phyloP scores from a whole-genome alignment of 2,113 vertebrate species.

The Leucoraja erinaceus region DNA sequence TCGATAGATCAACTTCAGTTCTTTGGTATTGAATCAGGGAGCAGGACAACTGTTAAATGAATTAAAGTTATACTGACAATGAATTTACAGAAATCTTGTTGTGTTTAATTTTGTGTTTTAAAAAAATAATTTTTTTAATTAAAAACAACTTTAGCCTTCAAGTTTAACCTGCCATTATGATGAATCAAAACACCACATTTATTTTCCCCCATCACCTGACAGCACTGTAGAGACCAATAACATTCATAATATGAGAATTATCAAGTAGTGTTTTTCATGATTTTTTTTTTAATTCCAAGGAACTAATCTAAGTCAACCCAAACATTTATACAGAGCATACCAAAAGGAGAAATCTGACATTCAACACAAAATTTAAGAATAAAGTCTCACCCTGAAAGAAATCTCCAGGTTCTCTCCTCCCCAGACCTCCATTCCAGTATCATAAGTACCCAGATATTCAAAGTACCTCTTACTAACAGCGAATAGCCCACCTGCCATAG shows the following conservation, averaged over 20 bases:
- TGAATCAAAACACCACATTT: not conserved
- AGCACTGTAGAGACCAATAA: not conserved
- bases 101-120: not conserved
- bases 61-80: not conserved
- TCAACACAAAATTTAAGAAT: not conserved
- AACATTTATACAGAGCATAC: not conserved
- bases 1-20: not conserved
- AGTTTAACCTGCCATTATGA: not conserved
- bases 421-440: slow-evolving; percentile 98
- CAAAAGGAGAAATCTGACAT: not conserved
- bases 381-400: slow-evolving; percentile 82
- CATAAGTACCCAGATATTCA: slow-evolving; percentile 90
- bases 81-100: not conserved
- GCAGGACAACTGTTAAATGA: not conserved
- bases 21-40: not conserved
- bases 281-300: not conserved
- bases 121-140: too few species aligned
- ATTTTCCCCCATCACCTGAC: not conserved
- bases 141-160: not conserved
- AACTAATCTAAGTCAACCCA: not conserved
- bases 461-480: slow-evolving; percentile 87
- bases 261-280: not conserved
- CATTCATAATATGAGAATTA: not conserved
- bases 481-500: slow-evolving; percentile 97
- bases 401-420: slow-evolving; percentile 98